Evolutionary conservation across 2,888 invertebrate genomes (phyloP).

Genomic region (Thymelicus sylvestris): DNA sequence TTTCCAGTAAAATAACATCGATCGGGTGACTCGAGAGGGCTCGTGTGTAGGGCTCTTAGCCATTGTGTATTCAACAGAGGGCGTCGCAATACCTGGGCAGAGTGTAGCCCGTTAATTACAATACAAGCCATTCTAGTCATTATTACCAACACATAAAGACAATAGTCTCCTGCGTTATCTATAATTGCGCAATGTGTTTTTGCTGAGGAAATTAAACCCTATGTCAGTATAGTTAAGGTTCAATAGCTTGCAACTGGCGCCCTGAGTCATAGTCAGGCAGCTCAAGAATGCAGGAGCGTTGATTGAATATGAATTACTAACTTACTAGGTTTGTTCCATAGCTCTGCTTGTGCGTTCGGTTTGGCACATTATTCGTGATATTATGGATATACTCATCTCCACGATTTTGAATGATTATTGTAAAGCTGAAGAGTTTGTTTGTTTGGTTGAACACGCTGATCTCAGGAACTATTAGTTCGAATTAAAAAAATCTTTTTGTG

Average conservation of each 20-base stretch:
- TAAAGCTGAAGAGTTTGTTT: too few species aligned
- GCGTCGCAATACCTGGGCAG: constrained; percentile 43
- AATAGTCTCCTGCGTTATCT: constrained; percentile 37
- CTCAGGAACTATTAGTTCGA: too few species aligned
- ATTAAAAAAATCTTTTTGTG: too few species aligned
- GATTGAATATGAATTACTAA: constrained; percentile 44
- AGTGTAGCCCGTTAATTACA: constrained; percentile 28
- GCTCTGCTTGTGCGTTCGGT: background rate
- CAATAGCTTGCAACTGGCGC: background rate
- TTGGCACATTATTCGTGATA: background rate
- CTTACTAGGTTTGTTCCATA: constrained; percentile 1
- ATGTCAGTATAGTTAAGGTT: background rate
- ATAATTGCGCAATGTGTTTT: constrained; percentile 15
- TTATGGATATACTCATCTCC: too few species aligned
- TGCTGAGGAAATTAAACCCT: background rate
- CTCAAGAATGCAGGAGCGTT: constrained; percentile 46
- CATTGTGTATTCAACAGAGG: constrained; percentile 44
- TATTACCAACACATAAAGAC: constrained; percentile 30
- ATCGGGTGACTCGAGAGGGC: constrained; percentile 20
- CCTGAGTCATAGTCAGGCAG: constrained; percentile 44
- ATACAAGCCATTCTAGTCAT: constrained; percentile 33
- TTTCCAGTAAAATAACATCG: constrained; percentile 22
- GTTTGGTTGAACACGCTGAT: too few species aligned
- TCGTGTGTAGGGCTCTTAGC: constrained; percentile 29
- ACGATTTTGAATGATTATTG: too few species aligned